Evolutionary conservation across 2,797 vertebrate species (phyloP).

Genomic region (Acanthopagrus latus): DNA sequence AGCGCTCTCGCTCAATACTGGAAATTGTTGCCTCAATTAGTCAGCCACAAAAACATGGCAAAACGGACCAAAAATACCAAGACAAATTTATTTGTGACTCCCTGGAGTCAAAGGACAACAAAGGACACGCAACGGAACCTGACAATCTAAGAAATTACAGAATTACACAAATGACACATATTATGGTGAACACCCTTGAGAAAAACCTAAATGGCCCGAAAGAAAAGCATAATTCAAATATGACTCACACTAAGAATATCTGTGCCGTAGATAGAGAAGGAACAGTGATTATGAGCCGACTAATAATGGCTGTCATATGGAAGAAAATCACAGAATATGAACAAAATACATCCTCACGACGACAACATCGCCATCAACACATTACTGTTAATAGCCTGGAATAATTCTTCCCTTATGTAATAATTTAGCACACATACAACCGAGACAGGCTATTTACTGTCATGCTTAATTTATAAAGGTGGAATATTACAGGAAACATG

Average conservation of each 20-base stretch:
- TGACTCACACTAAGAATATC: background rate
- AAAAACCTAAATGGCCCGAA: background rate
- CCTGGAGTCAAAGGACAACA: background rate
- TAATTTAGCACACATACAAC: background rate
- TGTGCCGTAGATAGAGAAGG: background rate
- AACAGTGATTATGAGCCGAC: background rate
- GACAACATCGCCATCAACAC: background rate
- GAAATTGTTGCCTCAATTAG: too few relatives aligned
- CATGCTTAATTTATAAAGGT: background rate
- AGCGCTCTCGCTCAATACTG: too few relatives aligned
- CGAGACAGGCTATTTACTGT: background rate
- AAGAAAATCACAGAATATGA: slow-evolving; percentile 1
- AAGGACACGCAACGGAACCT: background rate
- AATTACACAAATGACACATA: too few relatives aligned
- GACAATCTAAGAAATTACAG: slow-evolving; percentile 19
- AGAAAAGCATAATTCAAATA: slow-evolving; percentile 1
- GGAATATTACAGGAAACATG: background rate
- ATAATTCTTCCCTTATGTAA: background rate
- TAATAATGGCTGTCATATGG: background rate
- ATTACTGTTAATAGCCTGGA: background rate
- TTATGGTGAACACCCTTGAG: slow-evolving; percentile 1
- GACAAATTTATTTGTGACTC: background rate
- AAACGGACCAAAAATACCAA: too few relatives aligned
- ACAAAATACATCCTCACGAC: background rate
- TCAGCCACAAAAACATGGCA: too few relatives aligned